Base-by-base conservation (phyloP, 1,140 invertebrate species). In the Bacillus rossius region DNA sequence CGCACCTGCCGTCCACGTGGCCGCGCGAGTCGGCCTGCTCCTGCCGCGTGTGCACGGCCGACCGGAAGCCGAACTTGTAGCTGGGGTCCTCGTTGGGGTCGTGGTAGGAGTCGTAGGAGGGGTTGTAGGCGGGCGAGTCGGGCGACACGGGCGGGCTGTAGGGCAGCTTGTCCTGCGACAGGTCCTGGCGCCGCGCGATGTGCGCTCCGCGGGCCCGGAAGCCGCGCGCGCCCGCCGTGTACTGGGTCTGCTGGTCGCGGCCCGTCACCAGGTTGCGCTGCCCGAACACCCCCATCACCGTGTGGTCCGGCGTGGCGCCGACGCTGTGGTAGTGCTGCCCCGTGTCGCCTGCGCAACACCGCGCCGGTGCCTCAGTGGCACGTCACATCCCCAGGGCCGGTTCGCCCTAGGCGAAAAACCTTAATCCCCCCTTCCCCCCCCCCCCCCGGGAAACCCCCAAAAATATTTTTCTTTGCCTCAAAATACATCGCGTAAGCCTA, bases 21-120 rank as follows among this genome's bases (percentile, higher is more conserved):
- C 55, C 55, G 10, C 23, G 14, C 7, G 41, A 47, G 55, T 57
- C 22, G 8, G 40, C 16, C 2, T 19, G 17, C 71, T 88, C 86
- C 57, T 81, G 78, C 63, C 84, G 80, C 0, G 77, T 79, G 62
- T 86, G 84, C 4, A 81, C 84, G 14, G 79, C 72, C 0, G 84
- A 86, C 53, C 81, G 79, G 61, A 82, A 84, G 23, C 75, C 80
- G 67, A 84, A 88, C 22, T 78, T 78, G 65, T 87, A 88, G 57
- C 83, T 84, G 1, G 84, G 84, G 70, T 87, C 85, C 68, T 87
- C 85, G 59, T 79, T 85, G 13, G 84, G 85, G 70, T 88, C 85
- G 63, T 81, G 81, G 59, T 83, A 82, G 1, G 83, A 81, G 69
- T 85, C 83, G 61, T 85, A 84, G 40, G 79, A 78, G 54, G 81